A percentile compares a stretch with the other conserved stretches of the same genome.
Conservation (phyloP, 2,797 vertebrate genomes). For the Malurus splendens region DNA sequence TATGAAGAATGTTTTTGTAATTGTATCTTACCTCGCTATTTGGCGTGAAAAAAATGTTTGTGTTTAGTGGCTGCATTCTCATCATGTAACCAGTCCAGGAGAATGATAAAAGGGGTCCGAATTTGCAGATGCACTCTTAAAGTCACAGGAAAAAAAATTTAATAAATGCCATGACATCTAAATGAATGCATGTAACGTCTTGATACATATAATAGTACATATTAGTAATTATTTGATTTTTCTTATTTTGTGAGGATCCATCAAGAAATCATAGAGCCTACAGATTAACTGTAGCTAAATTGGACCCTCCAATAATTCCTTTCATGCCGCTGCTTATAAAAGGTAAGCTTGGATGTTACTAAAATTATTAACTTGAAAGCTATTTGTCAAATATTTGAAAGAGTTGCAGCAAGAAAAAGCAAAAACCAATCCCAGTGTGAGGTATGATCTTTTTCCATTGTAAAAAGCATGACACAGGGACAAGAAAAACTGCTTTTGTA, state of each 20-base stretch:
- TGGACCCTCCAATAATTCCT: conserved; percentile 94
- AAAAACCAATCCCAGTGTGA: conserved; percentile 23
- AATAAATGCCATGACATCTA: neutral
- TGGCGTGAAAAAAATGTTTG: neutral
- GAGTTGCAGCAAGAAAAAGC: conserved; percentile 25
- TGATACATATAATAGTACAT: neutral
- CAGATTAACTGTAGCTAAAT: conserved; percentile 88
- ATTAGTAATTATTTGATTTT: neutral
- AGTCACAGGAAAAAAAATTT: neutral
- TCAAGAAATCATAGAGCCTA: conserved; percentile 96
- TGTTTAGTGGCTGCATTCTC: neutral
- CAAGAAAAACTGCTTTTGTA: conserved; percentile 5
- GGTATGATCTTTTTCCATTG: conserved; percentile 3
- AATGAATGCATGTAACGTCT: neutral
- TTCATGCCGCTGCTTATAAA: conserved; percentile 98
- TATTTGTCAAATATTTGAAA: conserved; percentile 46
- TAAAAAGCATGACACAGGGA: neutral
- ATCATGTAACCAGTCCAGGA: neutral
- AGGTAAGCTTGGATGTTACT: conserved; percentile 76
- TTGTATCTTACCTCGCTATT: neutral
- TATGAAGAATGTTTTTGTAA: neutral
- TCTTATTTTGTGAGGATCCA: conserved; percentile 82
- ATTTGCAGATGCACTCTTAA: conserved; percentile 3
- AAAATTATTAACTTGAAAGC: conserved; percentile 41
- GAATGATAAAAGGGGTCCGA: neutral